Evolutionary conservation across 2,888 invertebrate species (phyloP), one percentile per base, ranked within the genome.

Genomic region (Drosophila mimetica): DNA sequence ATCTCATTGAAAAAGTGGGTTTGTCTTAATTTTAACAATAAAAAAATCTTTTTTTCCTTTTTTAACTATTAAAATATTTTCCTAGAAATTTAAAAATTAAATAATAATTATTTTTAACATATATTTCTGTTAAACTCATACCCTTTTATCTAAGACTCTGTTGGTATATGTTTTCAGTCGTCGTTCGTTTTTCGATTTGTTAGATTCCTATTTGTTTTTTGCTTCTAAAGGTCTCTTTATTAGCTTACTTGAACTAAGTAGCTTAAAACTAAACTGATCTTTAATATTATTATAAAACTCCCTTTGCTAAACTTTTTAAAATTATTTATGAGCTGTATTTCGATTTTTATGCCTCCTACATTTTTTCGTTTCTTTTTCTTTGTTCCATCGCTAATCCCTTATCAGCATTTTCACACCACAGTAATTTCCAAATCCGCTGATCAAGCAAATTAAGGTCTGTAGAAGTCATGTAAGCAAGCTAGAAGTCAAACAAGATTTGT

Each of bases 351-450:
- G 1, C 4, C 3, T 80, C 54, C 22, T n/a, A 48, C 6, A 60
- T 36, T 70, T 66, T 64, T 72, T 58, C 46, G 20, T 47, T 46
- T 4, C 11, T 16, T 13, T 14, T 42, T 48, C 66, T 66, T 66
- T 66, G 66, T 66, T 48, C 6, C 20, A 28, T 18, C 3, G 22
- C 46, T 32, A 4, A 4, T 25, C 28, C n/a, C 75, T 76, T 73
- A 76, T 85, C 79, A 47, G 53, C 14, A 50, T 67, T 71, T 59
- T 50, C 54, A 66, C 37, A 47, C 53, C 39, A 28, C 36, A n/a
- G n/a, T n/a, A 28, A 55, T 46, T 28, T 4, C 37, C 46, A 54
- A 54, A 41, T 42, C 57, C 54, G 6, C 14, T 28, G 25, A 47
- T 39, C 6, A 51, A 11, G 16, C 16, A 55, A 36, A 36, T 18